Evolutionary conservation across 2,797 vertebrate genomes (phyloP), one percentile per base, ranked within the genome.

Genomic region (Spinus olivaceus): DNA sequence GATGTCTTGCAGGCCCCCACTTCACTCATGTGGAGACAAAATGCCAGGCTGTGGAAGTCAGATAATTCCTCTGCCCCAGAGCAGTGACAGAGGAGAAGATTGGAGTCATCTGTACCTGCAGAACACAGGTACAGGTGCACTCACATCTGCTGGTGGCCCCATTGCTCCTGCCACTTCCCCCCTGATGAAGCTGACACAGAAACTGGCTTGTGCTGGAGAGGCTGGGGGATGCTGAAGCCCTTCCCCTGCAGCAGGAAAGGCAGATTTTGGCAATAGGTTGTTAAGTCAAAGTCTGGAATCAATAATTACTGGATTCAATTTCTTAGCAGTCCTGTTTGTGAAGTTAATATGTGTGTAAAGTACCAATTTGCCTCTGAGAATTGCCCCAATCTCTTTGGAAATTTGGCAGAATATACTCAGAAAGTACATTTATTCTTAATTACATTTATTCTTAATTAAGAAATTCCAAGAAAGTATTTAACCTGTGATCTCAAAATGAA

Each of bases 391-490:
- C 47, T 92, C 70, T 50, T 65, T 46, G 42, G 80, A 83, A 88
- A 95, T 65, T 80, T 88, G 53, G 37, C 54, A 69, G 44, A 63
- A 88, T 59, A 50, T 44, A 72, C 50, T 79, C 28, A 83, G 53
- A 85, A 87, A 85, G 28, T 47, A 74, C 32, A 69, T 61, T 35
- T 57, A 57, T 57, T 57, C 54, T 56, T 57, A 35, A 56, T 35
- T 67, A 50, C 9, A 27, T 76, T 81, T 86, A 78, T 69, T 81
- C 57, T 92, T 81, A 78, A 88, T 83, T 94, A 81, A 88, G 59
- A 69, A 71, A 63, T 69, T 76, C 32, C 39, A 83, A 74, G 44
- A 19, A 88, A 72, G 11, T 69, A 70, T 86, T 92, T 94, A 90
- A 88, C 23, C 39, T 84, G 77, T 41, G 53, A 86, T 81, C 59